Base-by-base conservation (phyloP, 2,113 vertebrate genomes). In the Chunga burmeisteri region DNA sequence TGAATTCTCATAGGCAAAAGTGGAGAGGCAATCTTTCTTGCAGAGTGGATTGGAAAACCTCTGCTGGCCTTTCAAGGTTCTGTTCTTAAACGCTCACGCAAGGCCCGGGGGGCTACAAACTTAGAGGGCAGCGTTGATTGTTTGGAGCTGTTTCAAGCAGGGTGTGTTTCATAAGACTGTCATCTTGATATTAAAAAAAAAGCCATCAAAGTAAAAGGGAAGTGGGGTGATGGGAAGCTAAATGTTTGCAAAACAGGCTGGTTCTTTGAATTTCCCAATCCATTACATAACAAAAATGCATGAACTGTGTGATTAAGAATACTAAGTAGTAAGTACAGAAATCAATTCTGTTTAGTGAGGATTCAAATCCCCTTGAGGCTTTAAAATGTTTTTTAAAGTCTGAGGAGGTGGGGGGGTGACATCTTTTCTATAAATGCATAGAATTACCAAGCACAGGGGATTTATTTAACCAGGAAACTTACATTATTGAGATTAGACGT, bases 401-500 rank as follows among this genome's bases (percentile, higher is more conserved):
- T 96, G 82, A 96, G 68, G 63, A 97, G 67, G 82, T 89, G 49
- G 7, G 81, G 55, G 56, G 46, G 92, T 94, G 94, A 90, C 94
- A 96, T 96, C 90, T 98, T 95, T 97, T 96, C 86, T 96, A 94
- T 96, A 97, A 96, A 94, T 96, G 96, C 36, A 55, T 61, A 86
- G 88, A 97, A 97, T 91, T 96, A 93, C 90, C 95, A 93, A 97
- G 93, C 87, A 92, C 94, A 90, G 83, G 88, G 97, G 86, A 98
- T 98, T 98, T 98, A 98, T 97, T 98, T 98, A 98, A 98, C 95
- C 86, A 53, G 59, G 91, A 97, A 98, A 98, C 92, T 97, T 97
- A 97, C 97, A 97, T 98, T 97, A 97, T 97, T 98, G 97, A 98
- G 98, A 98, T 98, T 97, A 98, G 97, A 94, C 95, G 97, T 98